Conservation (phyloP, 2,113 vertebrate genomes). For the Otocyon megalotis region DNA sequence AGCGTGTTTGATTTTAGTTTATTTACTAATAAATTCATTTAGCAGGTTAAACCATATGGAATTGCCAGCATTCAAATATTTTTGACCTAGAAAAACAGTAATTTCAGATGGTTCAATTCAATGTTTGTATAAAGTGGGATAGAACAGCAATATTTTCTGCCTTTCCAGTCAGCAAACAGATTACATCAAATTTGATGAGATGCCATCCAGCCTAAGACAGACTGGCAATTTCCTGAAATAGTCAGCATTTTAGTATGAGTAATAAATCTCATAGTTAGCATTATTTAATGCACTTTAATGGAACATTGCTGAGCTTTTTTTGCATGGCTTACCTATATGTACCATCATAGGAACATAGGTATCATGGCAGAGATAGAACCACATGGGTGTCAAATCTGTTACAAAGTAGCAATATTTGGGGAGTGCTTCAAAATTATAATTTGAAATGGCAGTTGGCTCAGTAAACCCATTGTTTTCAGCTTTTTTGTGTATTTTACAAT, state of each 20-base stretch:
- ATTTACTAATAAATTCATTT: slow-evolving; percentile 21
- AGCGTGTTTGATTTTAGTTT: background rate
- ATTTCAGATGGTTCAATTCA: slow-evolving; percentile 28
- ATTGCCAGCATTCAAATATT: slow-evolving; percentile 13
- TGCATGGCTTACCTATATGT: background rate
- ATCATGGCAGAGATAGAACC: background rate
- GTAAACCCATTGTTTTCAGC: background rate
- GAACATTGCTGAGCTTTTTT: background rate
- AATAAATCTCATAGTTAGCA: slow-evolving; percentile 8
- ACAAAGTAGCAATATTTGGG: background rate
- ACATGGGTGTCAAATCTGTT: background rate
- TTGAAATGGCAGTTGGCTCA: background rate
- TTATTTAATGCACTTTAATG: background rate
- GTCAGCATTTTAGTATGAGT: background rate
- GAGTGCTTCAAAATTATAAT: background rate
- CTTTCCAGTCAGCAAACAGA: slow-evolving; percentile 34
- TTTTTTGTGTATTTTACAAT: background rate
- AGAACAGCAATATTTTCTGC: slow-evolving; percentile 29
- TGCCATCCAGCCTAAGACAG: background rate
- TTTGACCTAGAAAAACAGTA: slow-evolving; percentile 6
- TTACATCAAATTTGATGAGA: slow-evolving; percentile 62
- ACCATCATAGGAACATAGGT: background rate
- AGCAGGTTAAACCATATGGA: background rate
- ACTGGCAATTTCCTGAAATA: slow-evolving; percentile 46
- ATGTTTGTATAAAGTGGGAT: background rate